Conservation (phyloP, 1,140 invertebrate genomes). For the Conopomorpha cramerella region DNA sequence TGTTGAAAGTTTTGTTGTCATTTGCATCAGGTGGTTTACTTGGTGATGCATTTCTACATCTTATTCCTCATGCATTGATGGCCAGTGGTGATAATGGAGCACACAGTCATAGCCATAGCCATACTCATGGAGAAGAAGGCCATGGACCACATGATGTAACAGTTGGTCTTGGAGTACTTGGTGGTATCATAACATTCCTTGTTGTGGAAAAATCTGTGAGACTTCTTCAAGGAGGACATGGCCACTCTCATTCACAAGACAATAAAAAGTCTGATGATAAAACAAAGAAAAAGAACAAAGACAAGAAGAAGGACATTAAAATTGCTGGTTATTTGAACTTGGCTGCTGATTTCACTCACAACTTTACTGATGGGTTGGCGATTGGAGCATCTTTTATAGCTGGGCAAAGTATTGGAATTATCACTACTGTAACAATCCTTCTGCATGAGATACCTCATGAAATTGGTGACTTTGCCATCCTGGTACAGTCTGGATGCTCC, state of each 20-base stretch:
- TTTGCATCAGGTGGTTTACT: slow-evolving; percentile 95
- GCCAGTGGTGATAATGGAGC: slow-evolving; percentile 48
- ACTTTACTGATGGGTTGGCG: slow-evolving; percentile 96
- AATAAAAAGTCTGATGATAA: slow-evolving; percentile 51
- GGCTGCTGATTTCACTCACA: slow-evolving; percentile 94
- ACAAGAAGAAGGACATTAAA: slow-evolving; percentile 74
- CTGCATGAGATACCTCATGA: slow-evolving; percentile 98
- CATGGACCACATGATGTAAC: slow-evolving; percentile 74
- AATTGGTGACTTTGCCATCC: slow-evolving; percentile 97
- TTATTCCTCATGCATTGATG: slow-evolving; percentile 92
- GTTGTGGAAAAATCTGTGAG: slow-evolving; percentile 92
- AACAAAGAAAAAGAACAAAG: slow-evolving; percentile 43
- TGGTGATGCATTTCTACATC: slow-evolving; percentile 95
- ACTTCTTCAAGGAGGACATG: slow-evolving; percentile 82
- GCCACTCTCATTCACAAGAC: slow-evolving; percentile 54
- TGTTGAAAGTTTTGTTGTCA: slow-evolving; percentile 87
- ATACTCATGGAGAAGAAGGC: slow-evolving; percentile 52
- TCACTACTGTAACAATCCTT: slow-evolving; percentile 93
- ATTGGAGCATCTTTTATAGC: slow-evolving; percentile 96
- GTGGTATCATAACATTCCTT: slow-evolving; percentile 90
- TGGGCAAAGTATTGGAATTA: slow-evolving; percentile 77
- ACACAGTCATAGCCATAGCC: slow-evolving; percentile 65
- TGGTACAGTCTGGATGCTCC: slow-evolving; percentile 91
- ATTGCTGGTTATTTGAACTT: slow-evolving; percentile 93
- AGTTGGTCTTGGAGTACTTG: slow-evolving; percentile 87